phyloP scores from a whole-genome alignment of 2,797 vertebrate genomes.

The Dipus sagitta region DNA sequence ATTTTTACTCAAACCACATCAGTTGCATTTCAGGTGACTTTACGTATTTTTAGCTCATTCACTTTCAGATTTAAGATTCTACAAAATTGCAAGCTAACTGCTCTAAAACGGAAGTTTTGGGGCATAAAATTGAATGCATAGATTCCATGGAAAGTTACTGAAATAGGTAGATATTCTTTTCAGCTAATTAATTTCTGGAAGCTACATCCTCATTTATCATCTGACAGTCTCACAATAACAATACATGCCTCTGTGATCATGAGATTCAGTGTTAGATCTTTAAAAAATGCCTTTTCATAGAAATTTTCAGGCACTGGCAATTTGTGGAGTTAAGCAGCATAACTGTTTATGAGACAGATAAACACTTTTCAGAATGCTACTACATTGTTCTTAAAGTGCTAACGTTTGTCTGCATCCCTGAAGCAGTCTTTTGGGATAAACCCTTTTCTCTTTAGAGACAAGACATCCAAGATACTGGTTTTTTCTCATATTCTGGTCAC shows the following conservation, averaged over 20 bases:
- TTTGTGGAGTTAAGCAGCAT: not conserved
- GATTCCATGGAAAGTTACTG: conserved; percentile 36
- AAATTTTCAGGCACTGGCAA: not conserved
- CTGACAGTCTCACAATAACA: conserved; percentile 60
- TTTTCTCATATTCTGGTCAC: conserved; percentile 24
- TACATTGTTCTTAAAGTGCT: not conserved
- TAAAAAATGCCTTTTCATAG: conserved; percentile 45
- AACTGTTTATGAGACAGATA: not conserved
- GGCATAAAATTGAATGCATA: conserved; percentile 25
- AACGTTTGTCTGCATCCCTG: not conserved
- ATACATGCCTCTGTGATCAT: conserved; percentile 50
- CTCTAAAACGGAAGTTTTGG: not conserved
- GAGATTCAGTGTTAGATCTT: conserved; percentile 1
- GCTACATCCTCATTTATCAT: conserved; percentile 70
- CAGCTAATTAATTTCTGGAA: conserved; percentile 71
- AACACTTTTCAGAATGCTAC: not conserved
- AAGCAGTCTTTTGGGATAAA: no score
- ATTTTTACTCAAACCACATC: conserved; percentile 41
- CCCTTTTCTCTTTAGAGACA: not conserved
- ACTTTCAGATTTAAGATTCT: conserved; percentile 9
- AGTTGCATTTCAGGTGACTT: conserved; percentile 24
- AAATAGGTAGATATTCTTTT: conserved; percentile 61
- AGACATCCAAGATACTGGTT: not conserved
- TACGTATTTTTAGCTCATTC: not conserved
- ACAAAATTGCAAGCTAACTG: conserved; percentile 28